Percentiles rank a stretch among this genome's conserved stretches.
Evolutionary conservation across 2,797 vertebrate genomes (phyloP).

Genomic region (Molossus alvarezi): DNA sequence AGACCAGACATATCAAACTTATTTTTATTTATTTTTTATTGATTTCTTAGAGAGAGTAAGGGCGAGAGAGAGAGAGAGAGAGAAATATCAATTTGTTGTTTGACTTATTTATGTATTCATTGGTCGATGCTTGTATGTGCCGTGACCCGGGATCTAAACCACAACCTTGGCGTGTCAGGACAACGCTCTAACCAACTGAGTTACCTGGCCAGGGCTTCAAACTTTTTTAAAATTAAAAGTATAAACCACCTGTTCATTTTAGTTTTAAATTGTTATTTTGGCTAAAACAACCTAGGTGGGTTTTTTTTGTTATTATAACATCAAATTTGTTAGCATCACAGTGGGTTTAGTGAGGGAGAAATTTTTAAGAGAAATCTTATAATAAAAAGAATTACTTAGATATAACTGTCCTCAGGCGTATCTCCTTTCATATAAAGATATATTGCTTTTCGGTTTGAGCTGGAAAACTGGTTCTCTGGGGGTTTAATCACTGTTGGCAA

Average conservation of each 20-base stretch:
- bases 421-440: not conserved
- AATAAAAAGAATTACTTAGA: constrained; percentile 6
- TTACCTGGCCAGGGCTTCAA: not conserved
- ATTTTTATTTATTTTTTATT: not conserved
- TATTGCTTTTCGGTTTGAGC: not conserved
- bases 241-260: not conserved
- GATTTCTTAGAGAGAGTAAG: not conserved
- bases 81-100: not conserved
- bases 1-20: not conserved
- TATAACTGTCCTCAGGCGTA: not conserved
- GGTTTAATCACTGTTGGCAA: not conserved
- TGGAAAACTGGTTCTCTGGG: not conserved
- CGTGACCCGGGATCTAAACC: not conserved
- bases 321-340: constrained; percentile 14
- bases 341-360: not conserved
- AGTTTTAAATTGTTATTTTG: not conserved
- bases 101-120: not conserved
- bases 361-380: not conserved
- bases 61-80: not conserved
- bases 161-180: not conserved
- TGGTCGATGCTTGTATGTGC: not conserved
- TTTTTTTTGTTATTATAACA: not conserved
- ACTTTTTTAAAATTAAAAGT: constrained; percentile 8
- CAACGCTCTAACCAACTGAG: not conserved
- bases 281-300: not conserved